Conservation (phyloP, 2,797 vertebrate species). For the Cynodonichthys magdalenae region DNA sequence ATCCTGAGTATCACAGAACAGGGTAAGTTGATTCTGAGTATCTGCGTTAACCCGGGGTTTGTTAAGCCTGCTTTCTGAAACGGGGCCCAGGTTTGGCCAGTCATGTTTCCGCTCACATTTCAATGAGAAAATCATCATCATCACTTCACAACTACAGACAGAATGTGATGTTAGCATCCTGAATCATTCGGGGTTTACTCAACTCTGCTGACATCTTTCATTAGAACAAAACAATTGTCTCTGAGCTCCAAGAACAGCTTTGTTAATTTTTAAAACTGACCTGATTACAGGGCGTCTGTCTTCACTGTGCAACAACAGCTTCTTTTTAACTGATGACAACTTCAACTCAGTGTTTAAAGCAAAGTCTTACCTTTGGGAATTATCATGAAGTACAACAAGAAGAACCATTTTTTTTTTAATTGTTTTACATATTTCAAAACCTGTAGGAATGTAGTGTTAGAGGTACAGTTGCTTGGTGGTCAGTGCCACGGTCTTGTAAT, state of each 20-base stretch:
- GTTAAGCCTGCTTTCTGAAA: too few species aligned
- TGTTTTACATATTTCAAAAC: not conserved
- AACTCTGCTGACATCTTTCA: not conserved
- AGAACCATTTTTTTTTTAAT: not conserved
- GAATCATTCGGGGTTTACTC: not conserved
- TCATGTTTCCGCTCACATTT: slow-evolving; percentile 5
- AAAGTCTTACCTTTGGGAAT: not conserved
- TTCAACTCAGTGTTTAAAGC: not conserved
- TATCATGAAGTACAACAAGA: not conserved
- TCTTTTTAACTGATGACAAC: not conserved
- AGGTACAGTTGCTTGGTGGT: too few species aligned
- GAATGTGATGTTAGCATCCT: not conserved
- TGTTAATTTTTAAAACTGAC: not conserved
- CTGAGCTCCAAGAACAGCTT: too few species aligned
- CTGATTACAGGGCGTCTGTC: not conserved
- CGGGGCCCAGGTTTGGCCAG: too few species aligned
- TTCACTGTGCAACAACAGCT: not conserved
- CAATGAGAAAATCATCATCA: not conserved
- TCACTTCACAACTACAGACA: too few species aligned
- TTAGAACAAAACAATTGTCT: not conserved
- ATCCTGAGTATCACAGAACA: too few species aligned
- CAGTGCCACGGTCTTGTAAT: too few species aligned
- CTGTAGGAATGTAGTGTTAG: not conserved
- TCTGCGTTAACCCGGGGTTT: too few species aligned
- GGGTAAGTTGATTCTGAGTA: too few species aligned